Base-by-base conservation (phyloP, 2,113 vertebrate species). In the Lophura nycthemera region DNA sequence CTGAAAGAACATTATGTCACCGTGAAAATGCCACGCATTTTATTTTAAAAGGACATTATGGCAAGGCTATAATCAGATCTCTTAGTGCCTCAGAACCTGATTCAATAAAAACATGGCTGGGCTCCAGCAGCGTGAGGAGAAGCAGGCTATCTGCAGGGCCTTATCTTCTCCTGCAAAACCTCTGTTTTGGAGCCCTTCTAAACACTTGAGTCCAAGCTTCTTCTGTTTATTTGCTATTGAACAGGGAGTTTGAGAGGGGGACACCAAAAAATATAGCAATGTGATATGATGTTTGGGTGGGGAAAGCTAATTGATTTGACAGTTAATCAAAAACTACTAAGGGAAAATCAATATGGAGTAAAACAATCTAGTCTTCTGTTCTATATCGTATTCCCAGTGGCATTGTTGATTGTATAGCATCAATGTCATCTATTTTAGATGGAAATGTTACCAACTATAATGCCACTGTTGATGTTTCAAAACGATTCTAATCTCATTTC, bases 401-500 rank as follows among this genome's bases (percentile, higher is more conserved):
- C 97, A 90, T 91, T 95, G 96, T 96, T 97, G 97, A 97, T 95
- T 95, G 91, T 95, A 86, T 86, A 93, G 94, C 94, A 97, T 97
- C 97, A 92, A 30, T 95, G 94, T 96, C 96, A 94, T 95, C 94
- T 96, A 87, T 97, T 97, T 97, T 27, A 97, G 96, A 97, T 96
- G 88, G 94, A 94, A 97, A 96, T 90, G 92, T 96, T 98, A 97
- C 94, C 94, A 96, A 95, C 95, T 61, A 81, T 95, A 97, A 97
- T 97, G 96, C 95, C 95, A 96, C 97, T 97, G 97, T 97, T 98
- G 97, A 94, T 98, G 96, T 97, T 98, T 97, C 95, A 96, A 86
- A 97, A 97, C 6, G 94, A 96, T 96, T 97, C 97, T 97, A 97
- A 97, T 97, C 97, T 97, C 95, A 97, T 98, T 97, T 97, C 96